phyloP scores from a whole-genome alignment of 1,140 invertebrate genomes.

The Eupristina koningsbergeri region DNA sequence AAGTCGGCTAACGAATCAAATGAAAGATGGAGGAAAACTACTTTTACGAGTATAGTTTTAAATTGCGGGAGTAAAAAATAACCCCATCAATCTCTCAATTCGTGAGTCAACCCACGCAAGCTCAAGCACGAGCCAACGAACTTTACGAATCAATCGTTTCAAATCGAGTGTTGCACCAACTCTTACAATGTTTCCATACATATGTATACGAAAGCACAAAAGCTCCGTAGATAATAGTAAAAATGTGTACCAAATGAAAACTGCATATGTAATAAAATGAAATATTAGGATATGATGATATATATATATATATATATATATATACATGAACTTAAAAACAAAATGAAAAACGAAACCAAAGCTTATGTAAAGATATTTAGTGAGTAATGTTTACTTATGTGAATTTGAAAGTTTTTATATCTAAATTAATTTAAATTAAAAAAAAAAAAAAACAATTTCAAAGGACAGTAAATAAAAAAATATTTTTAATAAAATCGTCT shows the following conservation, averaged over 20 bases:
- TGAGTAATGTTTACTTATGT: conserved; percentile 25
- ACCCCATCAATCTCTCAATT: conserved; percentile 42
- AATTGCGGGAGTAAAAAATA: conserved; percentile 28
- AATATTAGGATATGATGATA: too few species aligned
- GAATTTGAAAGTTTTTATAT: not conserved
- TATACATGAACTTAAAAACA: not conserved
- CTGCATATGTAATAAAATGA: too few species aligned
- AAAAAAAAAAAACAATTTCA: not conserved
- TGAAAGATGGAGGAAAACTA: not conserved
- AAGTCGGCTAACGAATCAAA: not conserved
- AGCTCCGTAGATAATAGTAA: not conserved
- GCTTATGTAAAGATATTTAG: conserved; percentile 44
- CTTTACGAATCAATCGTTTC: conserved; percentile 50
- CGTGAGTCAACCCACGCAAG: not conserved
- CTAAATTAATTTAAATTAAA: conserved; percentile 1
- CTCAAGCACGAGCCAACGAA: conserved; percentile 35
- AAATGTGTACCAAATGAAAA: not conserved
- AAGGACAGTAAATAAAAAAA: conserved; percentile 1
- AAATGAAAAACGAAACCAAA: conserved; percentile 45
- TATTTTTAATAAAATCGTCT: not conserved
- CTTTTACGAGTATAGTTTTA: not conserved
- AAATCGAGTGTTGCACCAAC: conserved; percentile 30
- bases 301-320: conserved; percentile 6
- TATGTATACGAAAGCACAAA: conserved; percentile 3
- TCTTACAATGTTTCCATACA: not conserved